Evolutionary conservation across 2,888 invertebrate species (phyloP), one percentile per base, ranked within the genome.

Genomic region (Bombylius discolor): DNA sequence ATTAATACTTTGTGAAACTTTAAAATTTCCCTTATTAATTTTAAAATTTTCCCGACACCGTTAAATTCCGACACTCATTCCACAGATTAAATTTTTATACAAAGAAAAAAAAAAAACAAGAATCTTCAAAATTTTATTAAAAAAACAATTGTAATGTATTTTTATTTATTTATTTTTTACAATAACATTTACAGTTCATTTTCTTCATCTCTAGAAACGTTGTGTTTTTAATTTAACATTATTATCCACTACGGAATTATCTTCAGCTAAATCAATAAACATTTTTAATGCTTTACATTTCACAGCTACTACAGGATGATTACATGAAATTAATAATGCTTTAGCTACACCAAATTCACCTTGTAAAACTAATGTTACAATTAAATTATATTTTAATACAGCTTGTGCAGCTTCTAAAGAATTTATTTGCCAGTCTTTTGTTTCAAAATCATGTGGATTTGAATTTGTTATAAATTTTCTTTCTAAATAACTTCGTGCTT

Each of bases 401-500:
- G 83, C 81, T 64, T 81, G 80, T 0, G 84, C 86, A 14, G 82
- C 83, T 39, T 78, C 74, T 47, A 83, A 65, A 46, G 81, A 83
- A 60, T 73, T 73, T 0, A 74, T 67, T 58, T 72, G 68, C 74
- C 74, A 74, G 83, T 66, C 77, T 77, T 77, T 76, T 42, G 72
- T 67, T 62, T 76, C 76, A 54, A 74, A 69, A 61, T 73, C 73
- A 56, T 76, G 72, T 6, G 76, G 76, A 60, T 74, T 73, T 2
- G 83, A 68, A 62, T 82, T 78, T 55, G 76, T 76, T 36, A 89
- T 80, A 71, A 83, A 81, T 52, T 85, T 84, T 3, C 85, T 87
- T 65, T 91, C 88, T 52, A 96, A 76, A 72, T 90, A 85, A 56
- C 87, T 83, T 12, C 91, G 79, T 2, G 94, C 94, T 71, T 94